Evolutionary conservation across 2,797 vertebrate species (phyloP).

Genomic region (Oceanodroma leucorhoa): DNA sequence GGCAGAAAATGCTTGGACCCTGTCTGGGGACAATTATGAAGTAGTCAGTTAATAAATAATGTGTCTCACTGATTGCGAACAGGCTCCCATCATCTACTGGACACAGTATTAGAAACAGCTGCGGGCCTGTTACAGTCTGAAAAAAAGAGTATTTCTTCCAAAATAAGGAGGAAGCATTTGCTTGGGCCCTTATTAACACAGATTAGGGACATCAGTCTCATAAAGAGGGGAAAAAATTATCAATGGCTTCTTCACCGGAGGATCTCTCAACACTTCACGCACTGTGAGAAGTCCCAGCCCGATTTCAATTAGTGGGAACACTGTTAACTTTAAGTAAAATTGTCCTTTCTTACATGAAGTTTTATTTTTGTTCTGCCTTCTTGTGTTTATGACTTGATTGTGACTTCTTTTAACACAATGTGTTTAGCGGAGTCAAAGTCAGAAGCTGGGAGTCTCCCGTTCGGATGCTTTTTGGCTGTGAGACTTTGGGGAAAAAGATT

Average conservation of each 20-base stretch:
- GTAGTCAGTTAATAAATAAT: not conserved
- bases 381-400: not conserved
- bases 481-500: not conserved
- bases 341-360: fast-evolving
- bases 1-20: not conserved
- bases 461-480: not conserved
- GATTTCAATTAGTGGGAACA: not conserved
- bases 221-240: fast-evolving
- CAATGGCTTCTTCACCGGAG: not conserved
- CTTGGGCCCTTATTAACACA: not conserved
- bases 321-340: not conserved
- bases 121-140: not conserved
- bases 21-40: not conserved
- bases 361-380: not conserved
- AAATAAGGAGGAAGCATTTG: fast-evolving
- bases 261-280: fast-evolving
- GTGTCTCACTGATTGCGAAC: not conserved
- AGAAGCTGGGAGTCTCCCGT: not conserved
- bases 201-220: no score
- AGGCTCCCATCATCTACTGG: not conserved
- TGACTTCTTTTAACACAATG: not conserved
- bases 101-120: not conserved
- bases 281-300: not conserved
- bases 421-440: not conserved
- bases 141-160: not conserved